Conservation (phyloP, 2,888 invertebrate genomes). For the Thyatira batis region DNA sequence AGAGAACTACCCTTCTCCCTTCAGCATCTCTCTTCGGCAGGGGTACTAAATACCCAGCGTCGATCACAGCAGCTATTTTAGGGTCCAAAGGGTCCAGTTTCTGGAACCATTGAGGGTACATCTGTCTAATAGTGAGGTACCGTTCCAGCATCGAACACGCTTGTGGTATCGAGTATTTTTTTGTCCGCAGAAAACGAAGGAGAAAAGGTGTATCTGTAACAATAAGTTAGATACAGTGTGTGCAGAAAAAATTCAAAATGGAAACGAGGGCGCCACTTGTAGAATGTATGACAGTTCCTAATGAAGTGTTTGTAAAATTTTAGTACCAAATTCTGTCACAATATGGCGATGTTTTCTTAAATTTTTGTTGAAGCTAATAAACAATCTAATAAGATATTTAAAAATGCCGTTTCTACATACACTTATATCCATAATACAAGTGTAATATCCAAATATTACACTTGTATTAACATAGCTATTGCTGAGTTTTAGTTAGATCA, state of each 20-base stretch:
- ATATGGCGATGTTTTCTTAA: too few relatives aligned
- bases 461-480: too few relatives aligned
- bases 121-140: constrained; percentile 91
- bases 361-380: too few relatives aligned
- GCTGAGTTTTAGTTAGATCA: too few relatives aligned
- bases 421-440: too few relatives aligned
- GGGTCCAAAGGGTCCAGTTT: constrained; percentile 91
- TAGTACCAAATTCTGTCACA: too few relatives aligned
- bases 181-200: constrained; percentile 91
- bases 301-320: too few relatives aligned
- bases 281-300: too few relatives aligned
- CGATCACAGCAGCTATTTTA: constrained; percentile 89
- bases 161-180: constrained; percentile 93
- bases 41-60: constrained; percentile 90
- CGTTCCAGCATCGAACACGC: constrained; percentile 94
- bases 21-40: constrained; percentile 87
- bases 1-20: constrained; percentile 90
- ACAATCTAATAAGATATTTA: too few relatives aligned
- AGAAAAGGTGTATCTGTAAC: constrained; percentile 88
- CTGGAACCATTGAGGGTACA: constrained; percentile 93
- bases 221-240: neutral
- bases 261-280: too few relatives aligned
- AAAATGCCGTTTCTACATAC: too few relatives aligned
- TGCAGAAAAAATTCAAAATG: neutral
- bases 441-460: too few relatives aligned